Conservation (phyloP, 2,113 vertebrate species). For the Myanophis thanlyinensis region DNA sequence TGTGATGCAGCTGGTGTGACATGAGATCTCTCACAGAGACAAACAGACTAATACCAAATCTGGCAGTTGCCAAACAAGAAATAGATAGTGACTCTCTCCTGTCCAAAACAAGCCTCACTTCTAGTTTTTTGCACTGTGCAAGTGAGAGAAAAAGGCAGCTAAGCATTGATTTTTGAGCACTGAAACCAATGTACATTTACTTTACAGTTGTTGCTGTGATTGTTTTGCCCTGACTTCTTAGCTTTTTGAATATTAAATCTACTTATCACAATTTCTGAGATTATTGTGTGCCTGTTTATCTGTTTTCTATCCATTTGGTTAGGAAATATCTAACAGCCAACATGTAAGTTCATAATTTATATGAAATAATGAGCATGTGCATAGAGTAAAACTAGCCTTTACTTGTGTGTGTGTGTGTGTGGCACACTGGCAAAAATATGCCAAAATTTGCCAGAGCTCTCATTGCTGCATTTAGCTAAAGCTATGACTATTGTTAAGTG, state of each 20-base stretch:
- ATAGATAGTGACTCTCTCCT: background rate
- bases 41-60: background rate
- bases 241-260: background rate
- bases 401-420: background rate
- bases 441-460: background rate
- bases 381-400: background rate
- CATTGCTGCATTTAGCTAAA: background rate
- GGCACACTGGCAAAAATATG: background rate
- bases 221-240: background rate
- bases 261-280: background rate
- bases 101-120: background rate
- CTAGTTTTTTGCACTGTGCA: background rate
- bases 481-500: too few relatives aligned
- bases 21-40: background rate
- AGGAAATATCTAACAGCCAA: background rate
- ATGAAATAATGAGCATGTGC: background rate
- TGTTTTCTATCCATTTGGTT: background rate
- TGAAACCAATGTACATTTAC: background rate
- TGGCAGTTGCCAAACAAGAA: background rate
- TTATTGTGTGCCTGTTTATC: background rate
- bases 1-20: background rate
- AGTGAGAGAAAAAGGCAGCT: background rate
- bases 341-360: background rate
- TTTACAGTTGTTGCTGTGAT: background rate
- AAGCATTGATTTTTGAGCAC: background rate